Evolutionary conservation across 2,888 invertebrate species (phyloP).

Genomic region (Ichneumoninae sp.): DNA sequence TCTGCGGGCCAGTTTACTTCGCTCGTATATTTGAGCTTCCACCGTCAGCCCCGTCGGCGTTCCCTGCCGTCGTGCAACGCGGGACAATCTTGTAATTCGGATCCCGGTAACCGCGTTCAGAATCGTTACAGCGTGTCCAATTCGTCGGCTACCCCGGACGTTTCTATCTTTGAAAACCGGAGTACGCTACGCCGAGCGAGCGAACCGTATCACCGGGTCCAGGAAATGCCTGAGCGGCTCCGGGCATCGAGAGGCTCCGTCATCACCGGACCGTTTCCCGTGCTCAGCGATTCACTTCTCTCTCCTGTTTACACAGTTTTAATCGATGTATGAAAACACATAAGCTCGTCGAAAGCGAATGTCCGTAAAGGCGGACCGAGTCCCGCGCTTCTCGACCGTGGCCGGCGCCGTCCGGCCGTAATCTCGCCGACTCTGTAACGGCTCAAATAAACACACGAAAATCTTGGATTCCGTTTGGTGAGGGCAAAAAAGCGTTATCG

Average conservation of each 20-base stretch:
- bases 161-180: conserved; percentile 32
- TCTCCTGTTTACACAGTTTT: conserved; percentile 70
- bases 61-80: not conserved
- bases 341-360: not conserved
- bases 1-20: conserved; percentile 9
- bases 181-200: not conserved
- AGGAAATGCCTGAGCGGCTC: conserved; percentile 6
- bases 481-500: conserved; percentile 6
- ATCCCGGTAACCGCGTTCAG: not conserved
- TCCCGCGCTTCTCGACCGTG: not conserved
- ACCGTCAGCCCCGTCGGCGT: not conserved
- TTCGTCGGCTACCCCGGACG: conserved; percentile 32
- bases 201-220: not conserved
- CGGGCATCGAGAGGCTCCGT: conserved; percentile 22
- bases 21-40: conserved; percentile 29
- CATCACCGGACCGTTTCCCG: conserved; percentile 30
- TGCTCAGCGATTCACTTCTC: conserved; percentile 15
- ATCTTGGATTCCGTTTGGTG: not conserved
- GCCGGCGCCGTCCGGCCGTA: not conserved
- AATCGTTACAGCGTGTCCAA: conserved; percentile 11
- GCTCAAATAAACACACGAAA: not conserved
- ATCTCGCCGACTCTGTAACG: not conserved
- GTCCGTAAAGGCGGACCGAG: conserved; percentile 11
- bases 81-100: conserved; percentile 30
- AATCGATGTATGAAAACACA: conserved; percentile 62